Evolutionary conservation across 2,888 invertebrate species (phyloP).

Genomic region (Andrena flavipes): DNA sequence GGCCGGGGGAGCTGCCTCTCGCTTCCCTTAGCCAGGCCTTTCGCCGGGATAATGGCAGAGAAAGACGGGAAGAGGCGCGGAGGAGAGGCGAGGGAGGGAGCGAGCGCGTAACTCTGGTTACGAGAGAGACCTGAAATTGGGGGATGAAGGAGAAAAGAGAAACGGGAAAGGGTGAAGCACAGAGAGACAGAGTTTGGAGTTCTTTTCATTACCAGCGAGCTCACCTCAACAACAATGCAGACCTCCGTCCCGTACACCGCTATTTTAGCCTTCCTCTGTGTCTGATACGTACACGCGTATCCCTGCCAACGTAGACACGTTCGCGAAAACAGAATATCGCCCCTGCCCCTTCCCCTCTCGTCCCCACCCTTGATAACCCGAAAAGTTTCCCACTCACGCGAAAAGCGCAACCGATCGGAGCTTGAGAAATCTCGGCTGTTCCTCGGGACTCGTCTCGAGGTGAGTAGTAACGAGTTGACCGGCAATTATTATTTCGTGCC

Average conservation of each 20-base stretch:
- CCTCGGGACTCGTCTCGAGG: background rate
- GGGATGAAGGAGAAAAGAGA: slow-evolving; percentile 40
- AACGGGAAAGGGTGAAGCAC: slow-evolving; percentile 54
- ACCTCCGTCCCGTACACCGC: slow-evolving; percentile 50
- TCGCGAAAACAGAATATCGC: background rate
- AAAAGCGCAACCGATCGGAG: slow-evolving; percentile 19
- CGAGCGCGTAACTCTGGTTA: slow-evolving; percentile 27
- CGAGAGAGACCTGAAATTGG: slow-evolving; percentile 36
- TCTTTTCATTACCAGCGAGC: slow-evolving; percentile 79
- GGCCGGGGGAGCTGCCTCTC: slow-evolving; percentile 61
- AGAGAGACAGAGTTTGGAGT: slow-evolving; percentile 76
- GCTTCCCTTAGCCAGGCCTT: slow-evolving; percentile 45
- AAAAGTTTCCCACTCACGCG: slow-evolving; percentile 28
- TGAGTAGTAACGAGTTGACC: background rate
- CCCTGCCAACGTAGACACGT: slow-evolving; percentile 6
- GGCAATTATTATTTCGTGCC: background rate
- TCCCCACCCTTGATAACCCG: background rate
- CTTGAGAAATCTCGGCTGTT: background rate
- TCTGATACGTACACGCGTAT: slow-evolving; percentile 37
- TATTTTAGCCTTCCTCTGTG: slow-evolving; percentile 54
- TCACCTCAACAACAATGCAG: slow-evolving; percentile 75
- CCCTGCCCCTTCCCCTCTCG: no score
- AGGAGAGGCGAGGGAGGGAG: slow-evolving; percentile 20
- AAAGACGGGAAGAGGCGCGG: slow-evolving; percentile 34
- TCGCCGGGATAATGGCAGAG: slow-evolving; percentile 48